phyloP scores from a whole-genome alignment of 2,888 invertebrate species.

The Melieria crassipennis region DNA sequence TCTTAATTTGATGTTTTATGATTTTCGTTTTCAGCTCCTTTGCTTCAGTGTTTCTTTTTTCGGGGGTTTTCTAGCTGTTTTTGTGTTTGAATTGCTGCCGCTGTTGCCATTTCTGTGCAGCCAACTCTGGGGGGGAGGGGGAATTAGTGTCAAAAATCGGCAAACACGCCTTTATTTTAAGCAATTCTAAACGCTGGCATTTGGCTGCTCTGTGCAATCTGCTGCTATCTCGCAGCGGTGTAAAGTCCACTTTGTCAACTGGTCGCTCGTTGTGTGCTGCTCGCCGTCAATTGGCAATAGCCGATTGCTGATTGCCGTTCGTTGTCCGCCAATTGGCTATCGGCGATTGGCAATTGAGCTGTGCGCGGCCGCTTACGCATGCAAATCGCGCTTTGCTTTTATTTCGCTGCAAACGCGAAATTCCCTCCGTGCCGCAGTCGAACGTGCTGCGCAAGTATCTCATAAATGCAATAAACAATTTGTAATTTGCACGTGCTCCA shows the following conservation, averaged over 20 bases:
- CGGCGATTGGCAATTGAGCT: too few species aligned
- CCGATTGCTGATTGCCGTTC: too few species aligned
- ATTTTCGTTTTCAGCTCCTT: background rate
- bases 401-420: slow-evolving; percentile 25
- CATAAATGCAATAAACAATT: slow-evolving; percentile 33
- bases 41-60: too few species aligned
- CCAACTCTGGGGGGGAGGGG: background rate
- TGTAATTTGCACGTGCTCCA: slow-evolving; percentile 49
- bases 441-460: slow-evolving; percentile 23
- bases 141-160: background rate
- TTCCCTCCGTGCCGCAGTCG: slow-evolving; percentile 25
- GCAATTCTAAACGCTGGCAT: too few species aligned
- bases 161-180: too few species aligned
- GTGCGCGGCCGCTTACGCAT: slow-evolving; percentile 11
- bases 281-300: too few species aligned
- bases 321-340: too few species aligned
- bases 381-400: slow-evolving; percentile 27
- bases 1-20: slow-evolving; percentile 3
- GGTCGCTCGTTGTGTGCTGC: too few species aligned
- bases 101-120: background rate
- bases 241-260: too few species aligned
- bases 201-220: too few species aligned
- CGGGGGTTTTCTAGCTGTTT: background rate
- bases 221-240: too few species aligned
- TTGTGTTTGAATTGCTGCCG: background rate